Evolutionary conservation across 2,113 vertebrate species (phyloP).

Genomic region (Catharus bicknelli): DNA sequence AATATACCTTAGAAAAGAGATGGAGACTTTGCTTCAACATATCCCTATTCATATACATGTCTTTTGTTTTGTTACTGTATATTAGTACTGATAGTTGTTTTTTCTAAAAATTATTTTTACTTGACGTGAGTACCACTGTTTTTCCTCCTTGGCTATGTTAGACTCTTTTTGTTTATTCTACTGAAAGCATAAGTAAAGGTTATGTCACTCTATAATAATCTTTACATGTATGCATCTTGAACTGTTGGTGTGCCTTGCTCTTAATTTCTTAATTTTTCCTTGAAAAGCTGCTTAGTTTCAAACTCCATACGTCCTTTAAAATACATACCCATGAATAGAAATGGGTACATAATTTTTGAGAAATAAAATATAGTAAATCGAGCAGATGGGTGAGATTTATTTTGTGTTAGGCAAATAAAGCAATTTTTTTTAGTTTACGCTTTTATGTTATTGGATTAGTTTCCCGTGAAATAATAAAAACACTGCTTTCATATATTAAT

Average conservation of each 20-base stretch:
- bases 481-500: neutral
- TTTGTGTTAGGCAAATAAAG: neutral
- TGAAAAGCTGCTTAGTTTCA: neutral
- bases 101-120: neutral
- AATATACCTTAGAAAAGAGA: neutral
- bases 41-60: neutral
- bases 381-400: rapidly evolving
- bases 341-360: neutral
- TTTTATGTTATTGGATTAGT: neutral
- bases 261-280: neutral
- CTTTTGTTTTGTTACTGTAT: neutral
- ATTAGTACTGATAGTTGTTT: neutral
- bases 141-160: neutral
- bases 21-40: neutral
- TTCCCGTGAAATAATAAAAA: neutral
- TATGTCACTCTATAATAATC: neutral
- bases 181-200: neutral
- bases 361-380: neutral
- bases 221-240: neutral
- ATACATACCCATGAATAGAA: neutral
- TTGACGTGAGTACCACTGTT: neutral
- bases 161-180: neutral
- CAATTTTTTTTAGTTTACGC: neutral
- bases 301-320: neutral
- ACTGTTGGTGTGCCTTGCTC: neutral